Base-by-base conservation (phyloP, 1,140 invertebrate genomes). In the Atopsyche davidsoni region DNA sequence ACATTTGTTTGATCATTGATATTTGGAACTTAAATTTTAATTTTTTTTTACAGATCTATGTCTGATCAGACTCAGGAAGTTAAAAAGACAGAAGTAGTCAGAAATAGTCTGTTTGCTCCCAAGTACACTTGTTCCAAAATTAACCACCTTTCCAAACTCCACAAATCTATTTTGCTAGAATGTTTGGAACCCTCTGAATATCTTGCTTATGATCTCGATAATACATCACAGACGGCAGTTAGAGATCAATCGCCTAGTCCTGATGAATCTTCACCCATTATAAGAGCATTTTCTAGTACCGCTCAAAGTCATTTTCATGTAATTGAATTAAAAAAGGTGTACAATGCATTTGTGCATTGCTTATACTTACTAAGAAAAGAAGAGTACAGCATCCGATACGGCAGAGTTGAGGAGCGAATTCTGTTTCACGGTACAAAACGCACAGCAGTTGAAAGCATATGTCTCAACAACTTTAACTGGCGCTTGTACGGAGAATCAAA, bases 381-480 rank as follows among this genome's bases (percentile, higher is more conserved):
- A 43, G 59, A 60, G 47, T 53, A 57, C 16, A 21, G 48, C 41
- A 41, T 46, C 3, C 7, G 34, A 1, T 46, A 55, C 32, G 43
- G 47, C 11, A 35, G 49, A 25, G 46, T 59, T 2, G 21, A 46
- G 19, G 51, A 60, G 39, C 10, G 53, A 7, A 21, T 51, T 7
- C 28, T 64, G 16, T 64, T 64, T 42, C 62, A 66, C 47, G 64
- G 62, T 17, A 64, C 62, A 1, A 57, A 55, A 39, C 10, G 23
- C n/a, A n/a, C 34, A 7, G 56, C 60, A 48, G 45, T 60, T 10
- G 1, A 46, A 4, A 54, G 32, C 23, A 66, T 66, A 38, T 58
- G 55, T 31, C 22, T 18, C 10, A 44, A 63, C 32, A 66, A 66
- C 55, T 64, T 66, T 34, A 41, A 66, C 49, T 66, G 64, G 64